phyloP scores from a whole-genome alignment of 2,888 invertebrate genomes.

The Metopia argyrocephala region DNA sequence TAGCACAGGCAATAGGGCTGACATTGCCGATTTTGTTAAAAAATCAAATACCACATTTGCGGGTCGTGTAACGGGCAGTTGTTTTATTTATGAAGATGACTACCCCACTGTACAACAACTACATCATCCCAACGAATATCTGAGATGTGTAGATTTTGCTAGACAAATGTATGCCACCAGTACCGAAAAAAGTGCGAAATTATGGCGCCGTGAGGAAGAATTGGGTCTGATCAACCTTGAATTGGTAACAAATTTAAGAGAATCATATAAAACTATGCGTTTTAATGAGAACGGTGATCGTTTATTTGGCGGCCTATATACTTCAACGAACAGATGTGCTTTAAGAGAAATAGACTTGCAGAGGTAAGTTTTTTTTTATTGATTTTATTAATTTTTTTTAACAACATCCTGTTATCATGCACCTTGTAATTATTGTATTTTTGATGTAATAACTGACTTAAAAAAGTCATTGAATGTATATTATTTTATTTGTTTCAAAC shows the following conservation, averaged over 20 bases:
- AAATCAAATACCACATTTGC: slow-evolving; percentile 73
- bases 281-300: slow-evolving; percentile 70
- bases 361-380: slow-evolving; percentile 72
- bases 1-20: slow-evolving; percentile 68
- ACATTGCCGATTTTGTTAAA: slow-evolving; percentile 74
- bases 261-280: slow-evolving; percentile 72
- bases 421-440: too few relatives aligned
- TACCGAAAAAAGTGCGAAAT: slow-evolving; percentile 71
- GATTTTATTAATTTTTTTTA: neutral
- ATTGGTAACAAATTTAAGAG: slow-evolving; percentile 67
- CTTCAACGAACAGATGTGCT: slow-evolving; percentile 70
- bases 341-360: slow-evolving; percentile 74
- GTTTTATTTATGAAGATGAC: slow-evolving; percentile 71
- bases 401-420: neutral
- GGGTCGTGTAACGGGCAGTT: slow-evolving; percentile 73
- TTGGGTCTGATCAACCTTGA: slow-evolving; percentile 74
- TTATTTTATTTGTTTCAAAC: too few relatives aligned
- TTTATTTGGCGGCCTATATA: slow-evolving; percentile 74
- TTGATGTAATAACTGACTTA: too few relatives aligned
- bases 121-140: slow-evolving; percentile 72
- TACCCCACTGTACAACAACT: slow-evolving; percentile 72
- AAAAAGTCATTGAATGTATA: too few relatives aligned
- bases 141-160: slow-evolving; percentile 74
- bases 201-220: slow-evolving; percentile 75
- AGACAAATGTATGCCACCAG: slow-evolving; percentile 72